These are phyloP conservation scores for Planococcus citri DNA, from an alignment of 1,140 invertebrate genomes.

Conservation along the genomic window DNA sequence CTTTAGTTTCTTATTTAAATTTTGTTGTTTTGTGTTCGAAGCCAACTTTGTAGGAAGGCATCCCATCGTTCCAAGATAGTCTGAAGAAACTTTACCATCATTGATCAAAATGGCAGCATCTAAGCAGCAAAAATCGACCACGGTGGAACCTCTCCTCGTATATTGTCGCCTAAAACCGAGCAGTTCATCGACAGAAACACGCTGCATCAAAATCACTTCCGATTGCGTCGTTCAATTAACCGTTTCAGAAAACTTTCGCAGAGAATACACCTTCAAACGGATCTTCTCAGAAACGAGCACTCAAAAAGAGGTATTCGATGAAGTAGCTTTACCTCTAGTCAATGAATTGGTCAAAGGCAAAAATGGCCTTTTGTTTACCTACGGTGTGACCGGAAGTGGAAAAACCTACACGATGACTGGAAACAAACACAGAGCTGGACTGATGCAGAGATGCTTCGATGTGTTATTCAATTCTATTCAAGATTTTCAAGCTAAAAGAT, in stretches of 20 bases:
- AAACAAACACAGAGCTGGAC: constrained; percentile 41
- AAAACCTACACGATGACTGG: constrained; percentile 93
- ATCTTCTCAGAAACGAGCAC: constrained; percentile 65
- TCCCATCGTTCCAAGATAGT: too few relatives aligned
- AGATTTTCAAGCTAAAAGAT: constrained; percentile 62
- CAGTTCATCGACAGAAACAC: constrained; percentile 22
- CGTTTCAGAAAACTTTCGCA: constrained; percentile 49
- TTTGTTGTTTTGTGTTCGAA: too few relatives aligned
- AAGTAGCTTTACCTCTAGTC: constrained; percentile 64
- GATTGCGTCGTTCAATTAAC: constrained; percentile 53
- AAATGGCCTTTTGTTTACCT: constrained; percentile 86
- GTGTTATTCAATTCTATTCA: constrained; percentile 83
- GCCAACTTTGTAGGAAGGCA: too few relatives aligned
- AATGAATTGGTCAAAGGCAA: constrained; percentile 63
- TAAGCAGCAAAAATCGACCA: too few relatives aligned
- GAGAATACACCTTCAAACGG: constrained; percentile 61
- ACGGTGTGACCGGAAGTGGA: constrained; percentile 92
- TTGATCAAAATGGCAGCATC: too few relatives aligned
- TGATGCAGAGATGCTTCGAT: constrained; percentile 68
- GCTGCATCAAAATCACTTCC: constrained; percentile 58
- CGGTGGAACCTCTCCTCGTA: constrained; percentile 29
- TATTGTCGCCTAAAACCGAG: constrained; percentile 28
- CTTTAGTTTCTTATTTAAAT: too few relatives aligned
- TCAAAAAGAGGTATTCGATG: constrained; percentile 58
- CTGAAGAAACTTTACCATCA: too few relatives aligned